Percentiles rank a stretch among this genome's conserved stretches.
phyloP scores from a whole-genome alignment of 2,113 vertebrate species.

The Peucedramus taeniatus region DNA sequence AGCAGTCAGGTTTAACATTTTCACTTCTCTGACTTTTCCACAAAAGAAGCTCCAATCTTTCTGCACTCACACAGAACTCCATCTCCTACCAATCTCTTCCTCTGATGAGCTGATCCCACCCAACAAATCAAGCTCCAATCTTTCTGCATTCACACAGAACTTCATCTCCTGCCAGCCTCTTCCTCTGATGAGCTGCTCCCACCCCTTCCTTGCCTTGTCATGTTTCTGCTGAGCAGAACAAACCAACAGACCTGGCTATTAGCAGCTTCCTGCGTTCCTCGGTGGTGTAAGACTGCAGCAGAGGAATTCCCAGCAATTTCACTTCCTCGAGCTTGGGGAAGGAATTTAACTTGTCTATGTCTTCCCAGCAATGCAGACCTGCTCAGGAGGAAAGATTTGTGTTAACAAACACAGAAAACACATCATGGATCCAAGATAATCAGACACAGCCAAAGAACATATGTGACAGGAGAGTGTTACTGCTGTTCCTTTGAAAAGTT shows the following conservation, averaged over 20 bases:
- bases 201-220: neutral
- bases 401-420: slow-evolving; percentile 26
- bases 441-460: neutral
- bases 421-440: neutral
- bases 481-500: neutral
- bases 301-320: slow-evolving; percentile 87
- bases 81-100: neutral
- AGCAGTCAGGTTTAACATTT: neutral
- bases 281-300: slow-evolving; percentile 87
- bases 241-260: slow-evolving; percentile 79
- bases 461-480: neutral
- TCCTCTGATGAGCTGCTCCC: neutral
- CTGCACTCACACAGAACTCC: neutral
- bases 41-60: neutral
- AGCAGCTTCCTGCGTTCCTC: slow-evolving; percentile 89
- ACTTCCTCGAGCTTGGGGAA: slow-evolving; percentile 93
- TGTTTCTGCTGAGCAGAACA: neutral
- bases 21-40: neutral
- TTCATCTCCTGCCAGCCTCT: neutral
- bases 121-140: neutral
- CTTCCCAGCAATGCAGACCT: slow-evolving; percentile 92
- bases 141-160: neutral
- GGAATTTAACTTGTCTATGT: slow-evolving; percentile 91
- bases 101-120: neutral
- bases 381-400: slow-evolving; percentile 47